Conservation (phyloP, 2,888 invertebrate genomes). For the Thecocarcelia acutangulata region DNA sequence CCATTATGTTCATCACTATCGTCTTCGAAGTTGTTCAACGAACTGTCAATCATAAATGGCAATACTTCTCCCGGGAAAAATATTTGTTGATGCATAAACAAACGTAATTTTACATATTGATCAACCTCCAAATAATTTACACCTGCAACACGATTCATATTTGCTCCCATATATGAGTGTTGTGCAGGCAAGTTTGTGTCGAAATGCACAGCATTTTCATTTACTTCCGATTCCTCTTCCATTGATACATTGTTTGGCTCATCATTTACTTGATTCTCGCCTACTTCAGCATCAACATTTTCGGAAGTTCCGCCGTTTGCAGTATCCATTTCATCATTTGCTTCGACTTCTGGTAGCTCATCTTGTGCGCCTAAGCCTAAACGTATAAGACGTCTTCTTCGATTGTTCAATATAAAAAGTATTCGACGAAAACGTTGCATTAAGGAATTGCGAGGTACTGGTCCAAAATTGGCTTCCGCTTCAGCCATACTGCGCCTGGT, state of each 20-base stretch:
- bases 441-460: conserved; percentile 72
- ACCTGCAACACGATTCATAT: conserved; percentile 85
- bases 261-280: conserved; percentile 50
- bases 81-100: conserved; percentile 84
- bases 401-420: conserved; percentile 75
- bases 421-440: conserved; percentile 77
- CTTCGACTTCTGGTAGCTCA: conserved; percentile 41
- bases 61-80: conserved; percentile 91
- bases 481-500: conserved; percentile 68
- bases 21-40: conserved; percentile 80
- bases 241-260: conserved; percentile 66
- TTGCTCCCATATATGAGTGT: conserved; percentile 82
- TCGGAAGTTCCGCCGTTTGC: conserved; percentile 40
- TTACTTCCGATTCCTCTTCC: conserved; percentile 64
- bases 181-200: conserved; percentile 83
- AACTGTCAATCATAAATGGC: conserved; percentile 84
- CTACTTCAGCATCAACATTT: conserved; percentile 40
- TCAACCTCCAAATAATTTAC: conserved; percentile 85
- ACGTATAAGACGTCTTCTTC: conserved; percentile 67
- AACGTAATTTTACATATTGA: conserved; percentile 82
- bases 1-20: conserved; percentile 77
- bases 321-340: conserved; percentile 53
- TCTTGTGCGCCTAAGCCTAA: conserved; percentile 40
- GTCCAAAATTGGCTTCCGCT: conserved; percentile 59
- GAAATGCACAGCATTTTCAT: conserved; percentile 77